Percentiles rank a stretch among this genome's conserved stretches.
phyloP scores from a whole-genome alignment of 2,888 invertebrate species.

The Germaria angustata region DNA sequence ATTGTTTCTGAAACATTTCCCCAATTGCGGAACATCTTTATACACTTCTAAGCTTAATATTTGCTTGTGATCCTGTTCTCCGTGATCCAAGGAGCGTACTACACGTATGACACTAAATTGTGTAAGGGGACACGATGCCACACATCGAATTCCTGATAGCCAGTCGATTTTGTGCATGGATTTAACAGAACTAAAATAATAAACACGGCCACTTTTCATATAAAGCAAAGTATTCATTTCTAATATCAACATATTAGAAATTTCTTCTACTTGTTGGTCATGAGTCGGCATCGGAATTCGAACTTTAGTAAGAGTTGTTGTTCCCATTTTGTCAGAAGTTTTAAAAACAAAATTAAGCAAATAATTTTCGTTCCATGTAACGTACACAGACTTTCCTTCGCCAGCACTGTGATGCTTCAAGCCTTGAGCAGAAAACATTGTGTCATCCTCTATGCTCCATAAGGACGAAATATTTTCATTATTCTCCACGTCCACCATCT shows the following conservation, averaged over 20 bases:
- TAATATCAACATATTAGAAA: conserved; percentile 74
- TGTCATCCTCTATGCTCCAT: conserved; percentile 77
- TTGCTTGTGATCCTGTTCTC: neutral
- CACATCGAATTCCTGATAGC: conserved; percentile 74
- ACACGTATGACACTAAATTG: conserved; percentile 77
- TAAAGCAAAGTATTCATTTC: conserved; percentile 76
- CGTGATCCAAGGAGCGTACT: conserved; percentile 44
- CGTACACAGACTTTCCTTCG: conserved; percentile 75
- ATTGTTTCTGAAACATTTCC: conserved; percentile 62
- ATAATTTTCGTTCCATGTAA: conserved; percentile 77
- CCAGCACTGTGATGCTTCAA: conserved; percentile 74
- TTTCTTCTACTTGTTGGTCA: conserved; percentile 66
- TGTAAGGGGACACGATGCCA: conserved; percentile 67
- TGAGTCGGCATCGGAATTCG: conserved; percentile 68
- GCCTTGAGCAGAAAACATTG: conserved; percentile 75
- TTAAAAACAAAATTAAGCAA: conserved; percentile 77
- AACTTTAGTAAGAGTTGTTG: conserved; percentile 72
- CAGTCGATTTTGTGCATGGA: conserved; percentile 74
- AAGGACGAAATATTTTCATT: conserved; percentile 54
- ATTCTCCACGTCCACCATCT: conserved; percentile 32
- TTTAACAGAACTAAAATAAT: conserved; percentile 77
- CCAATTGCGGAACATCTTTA: conserved; percentile 72
- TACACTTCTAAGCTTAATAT: conserved; percentile 73
- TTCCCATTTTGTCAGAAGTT: conserved; percentile 68
- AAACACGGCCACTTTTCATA: conserved; percentile 75